Conservation (phyloP, 2,113 vertebrate species). For the Labeo rohita region DNA sequence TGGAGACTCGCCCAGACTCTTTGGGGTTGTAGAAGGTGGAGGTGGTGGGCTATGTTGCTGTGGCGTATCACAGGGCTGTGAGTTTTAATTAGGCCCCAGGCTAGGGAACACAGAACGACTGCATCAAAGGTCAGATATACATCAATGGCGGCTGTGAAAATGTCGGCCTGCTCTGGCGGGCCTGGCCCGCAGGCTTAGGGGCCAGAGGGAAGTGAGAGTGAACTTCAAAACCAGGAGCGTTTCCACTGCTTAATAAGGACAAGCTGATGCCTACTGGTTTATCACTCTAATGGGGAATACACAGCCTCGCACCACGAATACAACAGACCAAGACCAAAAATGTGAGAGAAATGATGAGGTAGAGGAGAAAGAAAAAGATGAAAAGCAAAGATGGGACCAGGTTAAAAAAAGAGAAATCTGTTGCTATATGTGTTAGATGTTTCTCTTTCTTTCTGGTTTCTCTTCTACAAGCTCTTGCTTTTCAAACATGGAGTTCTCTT, state of each 20-base stretch:
- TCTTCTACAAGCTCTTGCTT: background rate
- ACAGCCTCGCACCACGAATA: conserved; percentile 39
- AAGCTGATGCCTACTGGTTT: conserved; percentile 52
- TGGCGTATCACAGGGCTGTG: conserved; percentile 63
- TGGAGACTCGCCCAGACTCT: conserved; percentile 33
- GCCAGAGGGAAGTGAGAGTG: conserved; percentile 25
- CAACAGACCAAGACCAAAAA: background rate
- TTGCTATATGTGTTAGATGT: background rate
- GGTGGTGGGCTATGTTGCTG: conserved; percentile 44
- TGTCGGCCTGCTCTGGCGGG: conserved; percentile 64
- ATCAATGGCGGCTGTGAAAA: conserved; percentile 75
- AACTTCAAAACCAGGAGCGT: conserved; percentile 55
- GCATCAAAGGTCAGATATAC: conserved; percentile 86
- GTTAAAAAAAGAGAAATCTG: background rate
- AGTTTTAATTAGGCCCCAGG: conserved; percentile 79
- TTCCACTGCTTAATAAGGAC: conserved; percentile 55
- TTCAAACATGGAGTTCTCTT: background rate
- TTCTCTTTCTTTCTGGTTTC: background rate
- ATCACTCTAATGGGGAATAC: conserved; percentile 49
- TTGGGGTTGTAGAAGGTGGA: conserved; percentile 38
- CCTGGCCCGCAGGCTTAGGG: conserved; percentile 48
- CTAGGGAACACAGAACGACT: conserved; percentile 70
- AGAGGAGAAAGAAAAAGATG: background rate
- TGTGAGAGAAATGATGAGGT: background rate
- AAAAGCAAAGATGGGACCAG: background rate